Percentiles rank a stretch among this genome's conserved stretches.
These are phyloP conservation scores for Doryteuthis pealeii DNA, from an alignment of 1,140 invertebrate genomes.

Conservation along the genomic window DNA sequence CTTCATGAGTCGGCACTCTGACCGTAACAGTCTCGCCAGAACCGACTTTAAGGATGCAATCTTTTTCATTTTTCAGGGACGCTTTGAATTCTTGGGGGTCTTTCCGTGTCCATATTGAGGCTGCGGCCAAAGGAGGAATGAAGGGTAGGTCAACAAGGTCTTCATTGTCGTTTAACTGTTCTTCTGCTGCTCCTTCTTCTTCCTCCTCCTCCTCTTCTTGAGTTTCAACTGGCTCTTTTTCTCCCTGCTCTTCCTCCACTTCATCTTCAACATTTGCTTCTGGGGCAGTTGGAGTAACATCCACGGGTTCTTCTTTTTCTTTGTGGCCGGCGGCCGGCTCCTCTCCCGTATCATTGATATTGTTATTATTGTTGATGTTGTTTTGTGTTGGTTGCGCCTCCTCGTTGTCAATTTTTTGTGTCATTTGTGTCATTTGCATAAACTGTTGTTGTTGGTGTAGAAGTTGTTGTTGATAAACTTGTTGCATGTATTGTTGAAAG, in stretches of 20 bases:
- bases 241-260: too few relatives aligned
- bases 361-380: too few relatives aligned
- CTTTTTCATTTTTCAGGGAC: slow-evolving; percentile 79
- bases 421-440: background rate
- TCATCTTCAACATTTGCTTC: too few relatives aligned
- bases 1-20: slow-evolving; percentile 93
- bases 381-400: too few relatives aligned
- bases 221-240: too few relatives aligned
- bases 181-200: too few relatives aligned
- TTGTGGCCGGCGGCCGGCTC: too few relatives aligned
- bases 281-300: too few relatives aligned
- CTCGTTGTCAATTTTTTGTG: background rate
- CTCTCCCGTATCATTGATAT: too few relatives aligned
- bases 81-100: slow-evolving; percentile 89
- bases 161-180: slow-evolving; percentile 5
- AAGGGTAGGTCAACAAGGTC: slow-evolving; percentile 43
- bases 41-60: slow-evolving; percentile 92
- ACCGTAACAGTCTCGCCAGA: slow-evolving; percentile 97
- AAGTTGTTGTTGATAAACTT: slow-evolving; percentile 67
- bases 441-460: slow-evolving; percentile 57
- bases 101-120: slow-evolving; percentile 94
- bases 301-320: too few relatives aligned
- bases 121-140: slow-evolving; percentile 64
- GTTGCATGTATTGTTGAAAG: slow-evolving; percentile 97
- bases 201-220: too few relatives aligned